These are phyloP conservation scores for Grammomys dolichurus DNA, from an alignment of 2,113 vertebrate genomes.

Conservation along the genomic window DNA sequence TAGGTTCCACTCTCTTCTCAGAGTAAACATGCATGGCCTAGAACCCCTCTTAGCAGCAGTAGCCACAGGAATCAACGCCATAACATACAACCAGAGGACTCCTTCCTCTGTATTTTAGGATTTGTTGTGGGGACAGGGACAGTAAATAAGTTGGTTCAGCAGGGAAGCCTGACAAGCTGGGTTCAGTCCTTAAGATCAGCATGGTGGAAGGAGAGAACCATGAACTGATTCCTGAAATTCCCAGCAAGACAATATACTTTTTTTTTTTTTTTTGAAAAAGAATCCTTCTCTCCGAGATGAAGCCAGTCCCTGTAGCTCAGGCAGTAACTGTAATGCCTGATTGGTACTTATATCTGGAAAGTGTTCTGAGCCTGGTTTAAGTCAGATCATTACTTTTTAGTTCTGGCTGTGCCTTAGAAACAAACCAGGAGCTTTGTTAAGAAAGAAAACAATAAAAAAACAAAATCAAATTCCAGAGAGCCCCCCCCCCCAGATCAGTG, in stretches of 20 bases:
- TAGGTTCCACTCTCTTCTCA: background rate
- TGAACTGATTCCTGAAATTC: background rate
- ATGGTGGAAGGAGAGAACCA: background rate
- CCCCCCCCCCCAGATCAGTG: background rate
- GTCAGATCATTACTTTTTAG: slow-evolving; percentile 1
- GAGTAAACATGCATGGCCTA: background rate
- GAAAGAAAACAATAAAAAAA: background rate
- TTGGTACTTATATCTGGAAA: background rate
- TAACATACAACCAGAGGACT: background rate
- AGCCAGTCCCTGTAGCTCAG: background rate
- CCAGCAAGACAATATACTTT: background rate
- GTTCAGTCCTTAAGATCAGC: no score
- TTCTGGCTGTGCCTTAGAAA: slow-evolving; percentile 24
- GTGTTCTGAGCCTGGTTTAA: background rate
- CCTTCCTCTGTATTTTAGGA: background rate
- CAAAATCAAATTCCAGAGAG: background rate
- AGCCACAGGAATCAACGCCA: no score
- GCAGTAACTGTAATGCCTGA: background rate
- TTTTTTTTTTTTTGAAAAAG: background rate
- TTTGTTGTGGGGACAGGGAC: background rate
- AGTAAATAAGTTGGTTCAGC: background rate
- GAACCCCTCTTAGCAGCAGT: background rate
- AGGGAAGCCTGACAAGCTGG: background rate
- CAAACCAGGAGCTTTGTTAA: background rate
- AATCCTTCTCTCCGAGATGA: background rate